Conservation (phyloP, 2,797 vertebrate species). For the Micromesistius poutassou region DNA sequence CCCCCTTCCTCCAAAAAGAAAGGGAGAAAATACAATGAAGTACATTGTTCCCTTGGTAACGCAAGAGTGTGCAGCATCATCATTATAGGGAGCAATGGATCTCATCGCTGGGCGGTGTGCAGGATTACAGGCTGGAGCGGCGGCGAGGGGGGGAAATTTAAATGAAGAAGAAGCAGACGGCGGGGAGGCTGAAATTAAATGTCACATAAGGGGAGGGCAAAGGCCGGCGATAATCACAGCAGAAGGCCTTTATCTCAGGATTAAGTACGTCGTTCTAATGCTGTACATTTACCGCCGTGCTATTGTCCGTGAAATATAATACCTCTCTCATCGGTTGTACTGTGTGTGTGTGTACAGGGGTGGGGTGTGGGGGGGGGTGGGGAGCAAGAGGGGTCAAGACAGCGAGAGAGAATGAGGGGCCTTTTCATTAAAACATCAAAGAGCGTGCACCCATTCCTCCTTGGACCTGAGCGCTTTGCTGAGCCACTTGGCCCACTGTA, state of each 20-base stretch:
- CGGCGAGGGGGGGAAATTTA: neutral
- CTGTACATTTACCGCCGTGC: neutral
- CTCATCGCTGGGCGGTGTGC: constrained; percentile 24
- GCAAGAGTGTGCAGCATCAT: constrained; percentile 13
- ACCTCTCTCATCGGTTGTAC: constrained; percentile 44
- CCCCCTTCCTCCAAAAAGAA: too few species aligned
- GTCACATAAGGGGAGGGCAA: neutral
- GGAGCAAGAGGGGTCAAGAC: constrained; percentile 35
- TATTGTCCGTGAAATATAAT: constrained; percentile 26
- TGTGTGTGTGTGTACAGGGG: constrained; percentile 24
- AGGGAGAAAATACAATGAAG: constrained; percentile 15
- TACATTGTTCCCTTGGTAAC: constrained; percentile 8
- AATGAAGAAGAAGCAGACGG: constrained; percentile 8
- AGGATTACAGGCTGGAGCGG: constrained; percentile 1
- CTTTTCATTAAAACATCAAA: constrained; percentile 69
- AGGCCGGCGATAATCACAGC: neutral
- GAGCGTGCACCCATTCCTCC: constrained; percentile 42
- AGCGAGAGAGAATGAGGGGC: constrained; percentile 39
- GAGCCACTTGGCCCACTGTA: constrained; percentile 54
- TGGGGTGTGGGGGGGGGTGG: constrained; percentile 8
- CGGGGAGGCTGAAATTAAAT: constrained; percentile 12
- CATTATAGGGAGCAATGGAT: constrained; percentile 9
- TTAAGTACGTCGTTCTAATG: neutral
- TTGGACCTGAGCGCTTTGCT: constrained; percentile 45
- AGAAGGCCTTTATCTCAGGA: neutral